Conservation (phyloP, 2,888 invertebrate genomes). For the Agrochola lota region DNA sequence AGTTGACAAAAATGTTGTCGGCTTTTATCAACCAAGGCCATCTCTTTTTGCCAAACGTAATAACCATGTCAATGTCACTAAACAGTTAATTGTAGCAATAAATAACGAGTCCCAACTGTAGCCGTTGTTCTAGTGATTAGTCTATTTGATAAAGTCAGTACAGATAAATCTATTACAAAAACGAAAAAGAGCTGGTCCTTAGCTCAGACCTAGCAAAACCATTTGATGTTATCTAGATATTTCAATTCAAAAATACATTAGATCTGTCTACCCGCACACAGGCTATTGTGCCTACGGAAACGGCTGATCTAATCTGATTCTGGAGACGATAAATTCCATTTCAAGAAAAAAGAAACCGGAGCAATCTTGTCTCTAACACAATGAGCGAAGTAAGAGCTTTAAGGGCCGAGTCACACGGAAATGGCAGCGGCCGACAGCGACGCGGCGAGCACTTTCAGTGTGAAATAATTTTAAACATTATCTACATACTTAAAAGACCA, state of each 20-base stretch:
- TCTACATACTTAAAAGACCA: no score
- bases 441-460: no score
- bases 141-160: slow-evolving; percentile 7
- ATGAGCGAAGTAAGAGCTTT: slow-evolving; percentile 25
- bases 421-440: no score
- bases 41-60: slow-evolving; percentile 13
- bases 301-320: slow-evolving; percentile 40
- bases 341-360: slow-evolving; percentile 22
- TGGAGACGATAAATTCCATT: slow-evolving; percentile 28
- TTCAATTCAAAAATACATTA: slow-evolving; percentile 28
- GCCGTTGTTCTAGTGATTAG: neutral
- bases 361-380: slow-evolving; percentile 32
- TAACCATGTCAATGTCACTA: slow-evolving; percentile 18
- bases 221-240: slow-evolving; percentile 20
- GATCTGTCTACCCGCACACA: slow-evolving; percentile 6
- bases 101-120: slow-evolving; percentile 12
- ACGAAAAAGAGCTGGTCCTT: neutral
- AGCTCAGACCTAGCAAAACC: neutral
- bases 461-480: no score
- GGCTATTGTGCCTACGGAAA: slow-evolving; percentile 12
- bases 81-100: slow-evolving; percentile 30
- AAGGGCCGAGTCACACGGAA: no score
- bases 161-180: neutral
- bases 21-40: slow-evolving; percentile 17
- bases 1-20: slow-evolving; percentile 12